Percentiles rank a stretch among this genome's conserved stretches.
Evolutionary conservation across 2,797 vertebrate species (phyloP).

Genomic region (Anguilla marmorata): DNA sequence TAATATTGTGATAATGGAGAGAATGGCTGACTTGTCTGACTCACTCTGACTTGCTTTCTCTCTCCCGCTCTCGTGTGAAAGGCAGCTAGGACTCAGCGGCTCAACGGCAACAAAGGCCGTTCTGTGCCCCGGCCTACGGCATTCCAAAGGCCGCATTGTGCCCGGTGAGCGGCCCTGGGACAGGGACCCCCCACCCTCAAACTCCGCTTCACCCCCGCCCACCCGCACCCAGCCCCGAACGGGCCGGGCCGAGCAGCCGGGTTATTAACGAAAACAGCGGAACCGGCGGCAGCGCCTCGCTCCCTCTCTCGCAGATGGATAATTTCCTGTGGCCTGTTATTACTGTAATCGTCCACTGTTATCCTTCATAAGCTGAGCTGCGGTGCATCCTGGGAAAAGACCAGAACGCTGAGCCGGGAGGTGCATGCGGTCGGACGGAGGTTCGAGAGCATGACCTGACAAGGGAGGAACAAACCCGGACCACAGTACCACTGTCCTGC

Average conservation of each 20-base stretch:
- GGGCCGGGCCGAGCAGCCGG: neutral
- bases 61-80: neutral
- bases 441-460: neutral
- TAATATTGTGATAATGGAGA: constrained; percentile 21
- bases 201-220: neutral
- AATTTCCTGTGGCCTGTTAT: constrained; percentile 21
- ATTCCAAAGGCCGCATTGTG: constrained; percentile 29
- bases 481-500: neutral
- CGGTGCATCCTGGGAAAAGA: constrained; percentile 2
- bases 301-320: constrained; percentile 1
- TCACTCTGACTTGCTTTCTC: neutral
- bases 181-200: constrained; percentile 2
- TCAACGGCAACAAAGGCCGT: constrained; percentile 28
- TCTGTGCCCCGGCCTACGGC: constrained; percentile 21
- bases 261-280: constrained; percentile 19
- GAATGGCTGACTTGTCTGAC: constrained; percentile 13
- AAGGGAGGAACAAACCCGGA: neutral
- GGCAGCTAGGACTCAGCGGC: neutral
- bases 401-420: neutral
- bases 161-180: neutral
- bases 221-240: neutral
- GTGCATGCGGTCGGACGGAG: neutral
- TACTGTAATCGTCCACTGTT: constrained; percentile 21
- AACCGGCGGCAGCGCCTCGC: constrained; percentile 6
- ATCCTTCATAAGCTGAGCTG: constrained; percentile 12